Evolutionary conservation across 1,140 invertebrate genomes (phyloP).

Genomic region (Globodera rostochiensis): DNA sequence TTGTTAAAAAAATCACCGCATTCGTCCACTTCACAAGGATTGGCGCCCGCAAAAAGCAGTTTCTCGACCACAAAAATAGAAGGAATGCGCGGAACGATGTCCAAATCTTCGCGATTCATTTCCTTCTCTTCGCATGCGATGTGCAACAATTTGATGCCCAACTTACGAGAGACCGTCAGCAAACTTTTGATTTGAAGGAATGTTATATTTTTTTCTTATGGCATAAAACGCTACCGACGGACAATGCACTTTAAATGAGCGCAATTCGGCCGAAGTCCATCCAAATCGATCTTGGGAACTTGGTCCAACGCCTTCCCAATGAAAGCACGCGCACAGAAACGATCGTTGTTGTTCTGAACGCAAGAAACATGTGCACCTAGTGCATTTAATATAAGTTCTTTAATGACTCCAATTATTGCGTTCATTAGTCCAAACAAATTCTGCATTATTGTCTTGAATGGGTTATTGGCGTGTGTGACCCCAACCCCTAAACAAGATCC

Average conservation of each 20-base stretch:
- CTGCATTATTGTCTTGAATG: too few species aligned
- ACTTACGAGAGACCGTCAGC: slow-evolving; percentile 17
- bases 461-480: too few species aligned
- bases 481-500: background rate
- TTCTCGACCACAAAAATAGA: slow-evolving; percentile 43
- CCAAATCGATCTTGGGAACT: background rate
- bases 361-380: too few species aligned
- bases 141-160: slow-evolving; percentile 38
- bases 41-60: slow-evolving; percentile 36
- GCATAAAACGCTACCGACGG: slow-evolving; percentile 8
- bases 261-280: slow-evolving; percentile 29
- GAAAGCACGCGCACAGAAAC: background rate
- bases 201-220: background rate
- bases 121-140: slow-evolving; percentile 36
- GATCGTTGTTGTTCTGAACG: background rate
- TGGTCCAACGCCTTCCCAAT: background rate
- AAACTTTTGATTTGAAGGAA: background rate
- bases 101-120: slow-evolving; percentile 21
- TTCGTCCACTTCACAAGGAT: slow-evolving; percentile 42
- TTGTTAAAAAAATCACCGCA: slow-evolving; percentile 40
- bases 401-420: too few species aligned
- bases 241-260: slow-evolving; percentile 36
- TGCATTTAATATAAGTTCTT: too few species aligned
- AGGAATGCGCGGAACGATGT: slow-evolving; percentile 33
- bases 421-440: too few species aligned